phyloP scores from a whole-genome alignment of 2,797 vertebrate species.

The Cercopithecus mitis region DNA sequence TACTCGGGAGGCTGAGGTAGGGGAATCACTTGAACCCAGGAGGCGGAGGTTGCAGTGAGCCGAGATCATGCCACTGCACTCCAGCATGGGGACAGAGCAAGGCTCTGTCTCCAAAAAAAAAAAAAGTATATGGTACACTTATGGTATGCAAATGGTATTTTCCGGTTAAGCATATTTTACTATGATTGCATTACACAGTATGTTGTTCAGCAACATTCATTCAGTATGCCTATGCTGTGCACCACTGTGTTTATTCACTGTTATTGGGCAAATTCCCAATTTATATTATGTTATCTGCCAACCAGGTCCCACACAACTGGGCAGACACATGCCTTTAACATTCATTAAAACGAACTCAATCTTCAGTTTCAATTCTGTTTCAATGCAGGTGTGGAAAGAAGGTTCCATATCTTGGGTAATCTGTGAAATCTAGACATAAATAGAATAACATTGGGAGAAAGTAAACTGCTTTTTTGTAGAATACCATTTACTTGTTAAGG shows the following conservation, averaged over 20 bases:
- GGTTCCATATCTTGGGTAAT: background rate
- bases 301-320: background rate
- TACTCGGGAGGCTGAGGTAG: too few species aligned
- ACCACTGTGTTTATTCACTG: background rate
- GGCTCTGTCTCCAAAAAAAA: too few species aligned
- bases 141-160: background rate
- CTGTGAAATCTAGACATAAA: conserved; percentile 23
- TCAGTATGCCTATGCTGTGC: background rate
- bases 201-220: background rate
- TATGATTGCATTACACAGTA: background rate
- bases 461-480: conserved; percentile 8
- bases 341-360: background rate
- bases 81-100: too few species aligned
- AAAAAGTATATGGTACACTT: background rate
- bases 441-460: background rate
- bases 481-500: background rate
- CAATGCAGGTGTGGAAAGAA: conserved; percentile 18
- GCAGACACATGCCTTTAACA: conserved; percentile 11
- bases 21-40: too few species aligned
- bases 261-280: background rate
- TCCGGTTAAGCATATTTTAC: background rate
- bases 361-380: conserved; percentile 32
- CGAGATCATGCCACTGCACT: too few species aligned
- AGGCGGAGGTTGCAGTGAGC: too few species aligned
- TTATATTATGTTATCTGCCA: background rate